A percentile compares a stretch with the other conserved stretches of the same genome.
phyloP scores from a whole-genome alignment of 2,797 vertebrate species.

The Tarsius wallacei region DNA sequence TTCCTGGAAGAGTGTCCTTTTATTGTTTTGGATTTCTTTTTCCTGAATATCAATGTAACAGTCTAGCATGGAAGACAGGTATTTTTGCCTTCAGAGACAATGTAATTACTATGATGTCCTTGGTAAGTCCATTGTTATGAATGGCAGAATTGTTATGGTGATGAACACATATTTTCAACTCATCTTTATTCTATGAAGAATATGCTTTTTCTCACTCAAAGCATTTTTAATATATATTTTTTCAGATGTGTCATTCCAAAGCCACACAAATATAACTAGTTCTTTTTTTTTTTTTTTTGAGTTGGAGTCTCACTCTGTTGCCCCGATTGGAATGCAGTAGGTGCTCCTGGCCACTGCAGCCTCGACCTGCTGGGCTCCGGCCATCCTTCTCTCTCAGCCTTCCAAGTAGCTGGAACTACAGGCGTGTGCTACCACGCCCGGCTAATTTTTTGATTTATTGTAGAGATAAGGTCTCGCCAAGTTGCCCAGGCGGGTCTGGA shows the following conservation, averaged over 20 bases:
- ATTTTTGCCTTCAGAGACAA: not conserved
- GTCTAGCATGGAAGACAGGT: not conserved
- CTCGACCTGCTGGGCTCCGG: no score
- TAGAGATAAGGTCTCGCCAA: no score
- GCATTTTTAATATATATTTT: not conserved
- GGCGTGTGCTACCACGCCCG: no score
- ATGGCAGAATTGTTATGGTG: not conserved
- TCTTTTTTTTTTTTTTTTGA: no score
- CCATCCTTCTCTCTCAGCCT: no score
- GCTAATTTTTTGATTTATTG: no score
- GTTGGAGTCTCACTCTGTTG: no score
- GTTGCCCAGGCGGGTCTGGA: no score
- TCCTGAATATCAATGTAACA: not conserved
- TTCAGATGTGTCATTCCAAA: not conserved
- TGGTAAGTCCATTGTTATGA: not conserved
- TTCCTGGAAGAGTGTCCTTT: not conserved
- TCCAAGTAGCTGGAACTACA: no score
- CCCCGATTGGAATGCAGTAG: no score
- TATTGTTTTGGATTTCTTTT: not conserved
- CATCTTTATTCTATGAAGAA: conserved; percentile 35
- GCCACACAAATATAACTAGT: not conserved
- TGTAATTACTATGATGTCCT: not conserved
- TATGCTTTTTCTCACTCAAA: conserved; percentile 41
- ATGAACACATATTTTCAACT: conserved; percentile 46
- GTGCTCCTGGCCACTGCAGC: no score